phyloP scores from a whole-genome alignment of 1,140 invertebrate species.

The Paraescarpia echinospica region DNA sequence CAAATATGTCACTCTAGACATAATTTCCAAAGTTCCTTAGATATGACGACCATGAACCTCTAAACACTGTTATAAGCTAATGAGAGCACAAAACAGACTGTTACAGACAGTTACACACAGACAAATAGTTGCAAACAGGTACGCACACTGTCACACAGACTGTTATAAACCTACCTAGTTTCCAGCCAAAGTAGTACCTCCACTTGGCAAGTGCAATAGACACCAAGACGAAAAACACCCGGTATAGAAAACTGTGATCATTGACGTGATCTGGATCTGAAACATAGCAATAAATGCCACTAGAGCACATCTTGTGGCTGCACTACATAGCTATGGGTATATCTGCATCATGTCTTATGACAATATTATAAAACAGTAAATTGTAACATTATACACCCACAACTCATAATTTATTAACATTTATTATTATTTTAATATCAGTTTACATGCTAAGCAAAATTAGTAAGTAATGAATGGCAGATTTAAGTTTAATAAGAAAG shows the following conservation, averaged over 20 bases:
- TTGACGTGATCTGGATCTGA: conserved; percentile 71
- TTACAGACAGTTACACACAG: no score
- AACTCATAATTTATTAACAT: neutral
- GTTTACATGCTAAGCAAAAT: neutral
- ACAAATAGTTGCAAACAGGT: no score
- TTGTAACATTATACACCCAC: neutral
- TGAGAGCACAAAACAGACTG: no score
- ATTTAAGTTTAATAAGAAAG: neutral
- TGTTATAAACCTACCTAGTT: conserved; percentile 13
- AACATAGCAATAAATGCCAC: conserved; percentile 25
- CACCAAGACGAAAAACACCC: conserved; percentile 68
- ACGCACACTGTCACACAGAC: no score
- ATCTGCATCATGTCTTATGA: no score
- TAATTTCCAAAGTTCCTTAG: no score
- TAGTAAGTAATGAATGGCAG: neutral
- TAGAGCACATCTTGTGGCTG: no score
- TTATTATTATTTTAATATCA: neutral
- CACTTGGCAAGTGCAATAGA: conserved; percentile 65
- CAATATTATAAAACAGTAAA: neutral
- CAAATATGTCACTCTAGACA: no score
- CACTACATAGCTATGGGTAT: no score
- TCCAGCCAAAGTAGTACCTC: conserved; percentile 33
- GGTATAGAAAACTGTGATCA: conserved; percentile 65
- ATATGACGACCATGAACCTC: no score
- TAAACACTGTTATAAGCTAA: no score